A percentile compares a stretch with the other conserved stretches of the same genome.
phyloP scores from a whole-genome alignment of 2,888 invertebrate species.

The Diaperis boleti region DNA sequence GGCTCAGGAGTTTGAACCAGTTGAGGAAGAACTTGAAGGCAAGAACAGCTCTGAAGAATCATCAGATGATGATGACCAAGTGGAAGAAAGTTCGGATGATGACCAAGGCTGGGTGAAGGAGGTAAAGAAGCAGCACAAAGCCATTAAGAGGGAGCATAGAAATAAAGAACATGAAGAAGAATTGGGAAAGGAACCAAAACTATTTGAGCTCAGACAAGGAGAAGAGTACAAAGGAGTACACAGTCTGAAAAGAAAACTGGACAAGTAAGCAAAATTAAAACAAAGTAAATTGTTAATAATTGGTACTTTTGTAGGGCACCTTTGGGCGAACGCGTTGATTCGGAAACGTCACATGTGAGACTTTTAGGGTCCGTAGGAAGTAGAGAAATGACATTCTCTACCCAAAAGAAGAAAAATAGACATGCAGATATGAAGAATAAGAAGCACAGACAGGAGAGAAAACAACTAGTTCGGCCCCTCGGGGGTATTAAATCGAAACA shows the following conservation, averaged over 20 bases:
- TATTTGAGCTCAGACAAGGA: slow-evolving; percentile 73
- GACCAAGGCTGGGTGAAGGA: slow-evolving; percentile 84
- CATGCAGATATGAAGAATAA: slow-evolving; percentile 72
- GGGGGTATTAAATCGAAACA: slow-evolving; percentile 52
- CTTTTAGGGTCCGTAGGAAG: slow-evolving; percentile 76
- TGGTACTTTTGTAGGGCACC: slow-evolving; percentile 69
- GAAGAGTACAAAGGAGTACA: slow-evolving; percentile 72
- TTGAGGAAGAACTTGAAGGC: slow-evolving; percentile 64
- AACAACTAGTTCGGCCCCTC: slow-evolving; percentile 73
- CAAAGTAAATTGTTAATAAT: neutral
- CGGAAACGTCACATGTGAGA: slow-evolving; percentile 70
- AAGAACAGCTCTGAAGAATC: slow-evolving; percentile 66
- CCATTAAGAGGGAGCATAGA: slow-evolving; percentile 71
- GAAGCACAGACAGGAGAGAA: slow-evolving; percentile 78
- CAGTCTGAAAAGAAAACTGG: slow-evolving; percentile 68
- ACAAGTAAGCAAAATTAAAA: slow-evolving; percentile 62
- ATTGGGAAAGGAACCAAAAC: slow-evolving; percentile 67
- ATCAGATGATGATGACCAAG: slow-evolving; percentile 50
- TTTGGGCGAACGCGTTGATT: slow-evolving; percentile 79
- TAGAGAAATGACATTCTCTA: slow-evolving; percentile 83
- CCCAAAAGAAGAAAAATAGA: slow-evolving; percentile 71
- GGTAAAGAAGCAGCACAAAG: slow-evolving; percentile 80
- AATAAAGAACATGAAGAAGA: slow-evolving; percentile 61
- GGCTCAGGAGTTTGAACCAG: slow-evolving; percentile 67
- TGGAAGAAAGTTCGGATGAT: slow-evolving; percentile 79